Evolutionary conservation across 2,113 vertebrate genomes (phyloP).

Genomic region (Pluvianellus socialis): DNA sequence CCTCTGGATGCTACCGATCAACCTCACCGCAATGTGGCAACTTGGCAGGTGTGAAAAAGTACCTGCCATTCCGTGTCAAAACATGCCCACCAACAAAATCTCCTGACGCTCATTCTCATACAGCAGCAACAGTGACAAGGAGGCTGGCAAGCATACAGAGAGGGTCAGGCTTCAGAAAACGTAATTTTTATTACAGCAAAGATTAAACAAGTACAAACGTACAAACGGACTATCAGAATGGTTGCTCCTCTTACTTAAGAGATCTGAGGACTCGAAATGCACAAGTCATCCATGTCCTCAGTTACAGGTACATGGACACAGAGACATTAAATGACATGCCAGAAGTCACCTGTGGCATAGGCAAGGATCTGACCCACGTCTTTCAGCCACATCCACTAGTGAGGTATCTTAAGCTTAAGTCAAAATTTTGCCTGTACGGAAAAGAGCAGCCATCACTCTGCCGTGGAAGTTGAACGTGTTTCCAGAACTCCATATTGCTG

Average conservation of each 20-base stretch:
- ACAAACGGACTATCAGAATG: neutral
- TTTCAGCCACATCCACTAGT: neutral
- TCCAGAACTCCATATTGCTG: conserved; percentile 50
- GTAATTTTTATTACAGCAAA: neutral
- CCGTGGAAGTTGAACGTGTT: neutral
- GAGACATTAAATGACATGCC: neutral
- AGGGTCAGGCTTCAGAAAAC: neutral
- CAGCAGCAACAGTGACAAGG: neutral
- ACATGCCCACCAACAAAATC: neutral
- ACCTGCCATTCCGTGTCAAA: neutral
- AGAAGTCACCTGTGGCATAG: neutral
- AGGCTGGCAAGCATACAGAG: neutral
- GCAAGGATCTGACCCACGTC: neutral
- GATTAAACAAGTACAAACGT: neutral
- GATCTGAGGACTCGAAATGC: neutral
- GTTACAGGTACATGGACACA: neutral
- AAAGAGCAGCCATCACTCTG: neutral
- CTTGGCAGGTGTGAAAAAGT: neutral
- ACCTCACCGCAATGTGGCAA: neutral
- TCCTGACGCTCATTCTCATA: neutral
- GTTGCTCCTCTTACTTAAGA: neutral
- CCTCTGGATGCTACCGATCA: neutral
- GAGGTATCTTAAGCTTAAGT: neutral
- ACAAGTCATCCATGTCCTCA: neutral
- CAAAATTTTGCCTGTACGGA: neutral